These are phyloP conservation scores for Ispidina picta DNA, from an alignment of 2,797 vertebrate genomes.

Conservation along the genomic window DNA sequence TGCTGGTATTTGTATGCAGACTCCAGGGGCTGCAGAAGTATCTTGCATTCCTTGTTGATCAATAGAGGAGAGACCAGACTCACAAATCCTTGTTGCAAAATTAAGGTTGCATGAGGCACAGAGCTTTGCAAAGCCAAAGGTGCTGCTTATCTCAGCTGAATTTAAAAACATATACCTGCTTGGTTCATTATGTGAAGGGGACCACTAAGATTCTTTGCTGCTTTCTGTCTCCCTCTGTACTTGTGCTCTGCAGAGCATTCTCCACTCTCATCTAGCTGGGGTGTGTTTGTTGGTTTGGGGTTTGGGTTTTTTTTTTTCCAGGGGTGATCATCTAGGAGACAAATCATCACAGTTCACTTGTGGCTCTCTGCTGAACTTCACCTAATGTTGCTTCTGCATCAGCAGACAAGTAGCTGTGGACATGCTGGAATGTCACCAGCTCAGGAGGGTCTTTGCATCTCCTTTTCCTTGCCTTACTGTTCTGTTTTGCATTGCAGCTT, in stretches of 20 bases:
- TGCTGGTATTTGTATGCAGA: background rate
- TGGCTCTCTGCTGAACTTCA: background rate
- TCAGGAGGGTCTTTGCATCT: background rate
- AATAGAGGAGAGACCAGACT: background rate
- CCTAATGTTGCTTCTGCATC: background rate
- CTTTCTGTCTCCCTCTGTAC: background rate
- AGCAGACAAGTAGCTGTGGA: background rate
- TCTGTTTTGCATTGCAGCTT: constrained; percentile 46
- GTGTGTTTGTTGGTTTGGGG: background rate
- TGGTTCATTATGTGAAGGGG: background rate
- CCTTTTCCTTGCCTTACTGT: constrained; percentile 23
- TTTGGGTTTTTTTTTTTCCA: background rate
- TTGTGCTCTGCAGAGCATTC: background rate
- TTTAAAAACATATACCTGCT: background rate
- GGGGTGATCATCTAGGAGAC: background rate
- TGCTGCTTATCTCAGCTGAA: background rate
- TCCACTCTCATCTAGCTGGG: background rate
- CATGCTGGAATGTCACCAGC: background rate
- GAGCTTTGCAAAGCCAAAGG: background rate
- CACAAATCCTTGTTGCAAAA: background rate
- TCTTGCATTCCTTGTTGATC: background rate
- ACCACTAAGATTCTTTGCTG: background rate
- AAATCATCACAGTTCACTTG: background rate
- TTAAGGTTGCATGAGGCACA: background rate
- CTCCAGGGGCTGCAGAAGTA: background rate